Evolutionary conservation across 2,888 invertebrate species (phyloP), one percentile per base, ranked within the genome.

Genomic region (Drosophila tanythrix): DNA sequence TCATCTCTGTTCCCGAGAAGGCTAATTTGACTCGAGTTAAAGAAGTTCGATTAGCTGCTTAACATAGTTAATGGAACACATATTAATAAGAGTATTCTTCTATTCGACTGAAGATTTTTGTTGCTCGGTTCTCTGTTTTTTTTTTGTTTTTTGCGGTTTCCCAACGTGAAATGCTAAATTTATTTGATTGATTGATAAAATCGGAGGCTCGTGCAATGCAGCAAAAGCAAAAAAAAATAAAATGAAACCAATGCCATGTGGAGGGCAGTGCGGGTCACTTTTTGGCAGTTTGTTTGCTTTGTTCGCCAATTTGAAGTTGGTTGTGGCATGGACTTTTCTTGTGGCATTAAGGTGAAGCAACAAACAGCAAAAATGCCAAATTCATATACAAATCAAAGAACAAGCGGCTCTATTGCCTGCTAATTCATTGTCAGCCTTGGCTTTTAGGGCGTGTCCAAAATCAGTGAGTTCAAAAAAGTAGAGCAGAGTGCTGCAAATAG

Each of bases 361-460:
- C 15, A 29, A 64, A 25, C 46, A 25, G 25, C 25, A 46, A 52
- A 68, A 61, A 56, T 61, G 21, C 38, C n/a, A 46, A 63, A 46
- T 59, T 58, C 68, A 68, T 50, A 72, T 50, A 43, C 65, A 64
- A 72, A 57, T 71, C 67, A 40, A 59, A 70, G 48, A 50, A 21
- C 46, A 27, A 59, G 50, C 53, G 53, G 29, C 60, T 59, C 70
- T 1, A 15, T 38, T 25, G 21, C 15, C 38, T 48, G 38, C 69
- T 61, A 59, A 81, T 68, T 86, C 70, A 78, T 73, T 71, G 58
- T 50, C 27, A 66, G 69, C 84, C 84, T 84, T 84, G 84, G 67
- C 68, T 64, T 50, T 6, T 50, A 61, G 88, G 83, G 86, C 83
- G 83, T 85, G 82, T 79, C 66, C 86, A 74, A 71, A 88, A 82